Base-by-base conservation (phyloP, 2,888 invertebrate species). In the Melieria omissa region DNA sequence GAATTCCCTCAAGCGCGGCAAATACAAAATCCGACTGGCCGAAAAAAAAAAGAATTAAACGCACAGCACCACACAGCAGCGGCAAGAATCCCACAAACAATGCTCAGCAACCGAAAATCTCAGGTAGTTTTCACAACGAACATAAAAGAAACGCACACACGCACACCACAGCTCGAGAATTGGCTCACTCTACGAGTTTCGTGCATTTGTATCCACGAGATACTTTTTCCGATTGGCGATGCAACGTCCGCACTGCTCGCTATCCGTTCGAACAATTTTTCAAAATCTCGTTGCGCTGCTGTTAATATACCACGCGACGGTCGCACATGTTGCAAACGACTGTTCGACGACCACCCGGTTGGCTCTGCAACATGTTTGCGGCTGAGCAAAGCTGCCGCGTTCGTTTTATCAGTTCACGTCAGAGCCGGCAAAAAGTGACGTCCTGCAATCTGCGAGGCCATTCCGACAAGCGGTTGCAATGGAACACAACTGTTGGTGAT, bases 1-100 rank as follows among this genome's bases (percentile, higher is more conserved):
- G 61, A 69, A 69, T 69, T 61, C 68, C 54, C 68, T 69, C 70
- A 61, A 65, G 65, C 57, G 52, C 45, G 52, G 45, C 49, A 42
- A 63, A 46, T 42, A 41, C 61, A 45, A 67, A 62, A 14, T 16
- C 52, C 55, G 64, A 64, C 54, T 62, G 44, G 45, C 9, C 68
- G 14, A 49, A 65, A 65, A 12, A 60, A 45, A 41, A 54, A 52
- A 62, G n/a, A 42, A 12, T 41, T 45, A 41, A 54, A 14, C 63
- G 42, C 60, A 57, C 66, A 68, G 63, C 29, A 63, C 55, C 14
- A 60, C 60, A 41, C 41, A 45, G 52, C 41, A 45, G 52, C 60
- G 60, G 61, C 65, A 58, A 45, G 54, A 29, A 65, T 62, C 55
- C 66, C 57, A 58, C 55, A 57, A 57, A 49, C 14, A 47, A 14